Conservation (phyloP, 2,888 invertebrate genomes). For the Globia sparganii region DNA sequence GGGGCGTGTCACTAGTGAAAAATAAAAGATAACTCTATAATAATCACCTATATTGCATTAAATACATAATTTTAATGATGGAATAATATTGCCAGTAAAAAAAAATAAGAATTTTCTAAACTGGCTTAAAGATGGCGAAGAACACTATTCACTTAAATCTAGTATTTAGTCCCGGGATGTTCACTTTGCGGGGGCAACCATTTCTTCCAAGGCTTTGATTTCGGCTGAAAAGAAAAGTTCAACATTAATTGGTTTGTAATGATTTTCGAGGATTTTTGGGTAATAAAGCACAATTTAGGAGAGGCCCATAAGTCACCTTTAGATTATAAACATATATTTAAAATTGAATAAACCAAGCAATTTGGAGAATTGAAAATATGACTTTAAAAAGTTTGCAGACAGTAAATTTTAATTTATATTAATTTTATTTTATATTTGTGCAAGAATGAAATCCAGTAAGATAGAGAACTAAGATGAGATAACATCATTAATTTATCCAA, state of each 20-base stretch:
- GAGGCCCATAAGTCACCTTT: too few relatives aligned
- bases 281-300: too few relatives aligned
- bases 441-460: not conserved
- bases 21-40: slow-evolving; percentile 62
- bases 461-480: too few relatives aligned
- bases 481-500: not conserved
- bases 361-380: not conserved
- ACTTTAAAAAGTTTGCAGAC: not conserved
- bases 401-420: not conserved
- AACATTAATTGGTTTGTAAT: not conserved
- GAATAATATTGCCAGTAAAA: slow-evolving; percentile 73
- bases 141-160: slow-evolving; percentile 80
- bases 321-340: not conserved
- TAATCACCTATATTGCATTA: slow-evolving; percentile 84
- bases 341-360: not conserved
- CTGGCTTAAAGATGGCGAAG: slow-evolving; percentile 72
- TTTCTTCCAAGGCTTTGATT: slow-evolving; percentile 83
- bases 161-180: slow-evolving; percentile 56
- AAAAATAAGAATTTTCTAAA: slow-evolving; percentile 51
- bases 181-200: slow-evolving; percentile 78
- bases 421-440: not conserved
- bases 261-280: not conserved
- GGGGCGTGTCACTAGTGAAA: not conserved
- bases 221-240: slow-evolving; percentile 83
- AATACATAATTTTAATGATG: slow-evolving; percentile 80